These are phyloP conservation scores for Neoitamus cyanurus DNA, from an alignment of 2,888 invertebrate species.

Conservation along the genomic window DNA sequence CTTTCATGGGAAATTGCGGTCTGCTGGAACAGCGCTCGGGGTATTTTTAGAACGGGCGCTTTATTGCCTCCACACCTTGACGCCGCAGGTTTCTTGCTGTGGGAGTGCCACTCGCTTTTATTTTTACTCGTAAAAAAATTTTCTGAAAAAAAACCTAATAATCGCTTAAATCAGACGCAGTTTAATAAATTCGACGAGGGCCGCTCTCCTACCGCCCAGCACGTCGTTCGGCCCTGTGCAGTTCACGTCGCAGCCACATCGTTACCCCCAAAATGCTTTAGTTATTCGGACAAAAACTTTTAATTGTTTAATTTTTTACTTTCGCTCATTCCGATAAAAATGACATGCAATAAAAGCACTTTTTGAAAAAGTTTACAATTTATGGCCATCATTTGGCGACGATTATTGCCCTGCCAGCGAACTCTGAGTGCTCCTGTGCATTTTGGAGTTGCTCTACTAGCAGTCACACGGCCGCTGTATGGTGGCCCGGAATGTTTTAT, in stretches of 20 bases:
- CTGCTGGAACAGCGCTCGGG: neutral
- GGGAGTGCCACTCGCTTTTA: neutral
- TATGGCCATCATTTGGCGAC: slow-evolving; percentile 64
- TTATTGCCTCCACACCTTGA: neutral
- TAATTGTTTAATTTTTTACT: slow-evolving; percentile 41
- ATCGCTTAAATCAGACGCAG: slow-evolving; percentile 1
- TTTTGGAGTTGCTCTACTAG: neutral
- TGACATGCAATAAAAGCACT: slow-evolving; percentile 26
- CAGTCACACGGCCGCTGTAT: neutral
- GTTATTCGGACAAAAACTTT: slow-evolving; percentile 28
- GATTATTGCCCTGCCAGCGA: slow-evolving; percentile 56
- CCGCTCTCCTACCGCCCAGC: neutral
- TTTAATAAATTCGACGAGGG: neutral
- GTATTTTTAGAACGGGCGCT: neutral
- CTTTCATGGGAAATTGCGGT: slow-evolving; percentile 5
- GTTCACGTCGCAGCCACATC: neutral
- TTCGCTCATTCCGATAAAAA: slow-evolving; percentile 27
- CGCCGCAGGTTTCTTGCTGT: neutral
- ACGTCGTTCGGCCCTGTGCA: neutral
- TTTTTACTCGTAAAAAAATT: neutral
- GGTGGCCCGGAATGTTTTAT: neutral
- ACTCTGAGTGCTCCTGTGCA: slow-evolving; percentile 13
- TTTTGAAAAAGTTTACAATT: slow-evolving; percentile 59
- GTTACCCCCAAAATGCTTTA: slow-evolving; percentile 9
- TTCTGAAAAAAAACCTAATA: neutral